phyloP scores from a whole-genome alignment of 2,113 vertebrate species.

The Bos javanicus region DNA sequence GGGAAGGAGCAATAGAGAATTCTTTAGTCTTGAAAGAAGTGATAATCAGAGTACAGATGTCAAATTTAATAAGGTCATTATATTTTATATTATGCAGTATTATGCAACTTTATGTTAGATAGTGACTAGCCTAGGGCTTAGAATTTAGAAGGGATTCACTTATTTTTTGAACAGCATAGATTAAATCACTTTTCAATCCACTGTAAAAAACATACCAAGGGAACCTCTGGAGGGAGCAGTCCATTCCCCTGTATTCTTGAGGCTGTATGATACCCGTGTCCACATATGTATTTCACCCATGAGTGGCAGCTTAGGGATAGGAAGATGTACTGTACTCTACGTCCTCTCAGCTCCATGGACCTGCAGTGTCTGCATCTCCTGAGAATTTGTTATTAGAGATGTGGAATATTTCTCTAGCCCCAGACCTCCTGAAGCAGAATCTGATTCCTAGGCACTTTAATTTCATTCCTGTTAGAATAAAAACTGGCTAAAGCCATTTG shows the following conservation, averaged over 20 bases:
- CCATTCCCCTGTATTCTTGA: neutral
- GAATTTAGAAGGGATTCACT: neutral
- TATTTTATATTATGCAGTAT: neutral
- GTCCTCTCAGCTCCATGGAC: neutral
- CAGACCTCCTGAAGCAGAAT: neutral
- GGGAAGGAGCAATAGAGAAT: neutral
- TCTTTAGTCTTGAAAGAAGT: neutral
- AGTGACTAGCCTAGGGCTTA: neutral
- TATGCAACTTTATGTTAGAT: neutral
- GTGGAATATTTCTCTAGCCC: neutral
- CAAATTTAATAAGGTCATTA: neutral
- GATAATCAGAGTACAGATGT: neutral
- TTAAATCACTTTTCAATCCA: neutral
- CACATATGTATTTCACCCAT: neutral
- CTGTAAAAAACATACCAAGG: neutral
- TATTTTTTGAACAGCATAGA: neutral
- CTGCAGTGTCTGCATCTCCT: neutral
- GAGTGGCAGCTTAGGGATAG: neutral
- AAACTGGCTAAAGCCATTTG: neutral
- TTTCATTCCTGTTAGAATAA: neutral
- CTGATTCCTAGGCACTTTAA: neutral
- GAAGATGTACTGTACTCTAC: neutral
- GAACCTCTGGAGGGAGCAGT: neutral
- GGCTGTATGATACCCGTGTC: neutral
- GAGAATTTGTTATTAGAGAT: neutral